phyloP scores from a whole-genome alignment of 1,140 invertebrate species.

The Penaeus chinensis region DNA sequence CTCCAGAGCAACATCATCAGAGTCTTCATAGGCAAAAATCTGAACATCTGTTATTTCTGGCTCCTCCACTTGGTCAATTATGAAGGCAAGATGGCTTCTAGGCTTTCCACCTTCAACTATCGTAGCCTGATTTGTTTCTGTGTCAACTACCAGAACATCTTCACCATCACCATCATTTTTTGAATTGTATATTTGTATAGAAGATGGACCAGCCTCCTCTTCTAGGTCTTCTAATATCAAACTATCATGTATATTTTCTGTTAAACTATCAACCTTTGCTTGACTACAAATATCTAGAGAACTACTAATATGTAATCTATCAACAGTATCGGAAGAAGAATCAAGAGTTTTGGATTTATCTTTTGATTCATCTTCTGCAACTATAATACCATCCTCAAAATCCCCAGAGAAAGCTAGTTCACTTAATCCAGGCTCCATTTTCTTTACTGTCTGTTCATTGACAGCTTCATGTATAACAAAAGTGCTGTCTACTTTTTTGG shows the following conservation, averaged over 20 bases:
- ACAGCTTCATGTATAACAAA: constrained; percentile 32
- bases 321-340: background rate
- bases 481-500: background rate
- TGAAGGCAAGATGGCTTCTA: constrained; percentile 53
- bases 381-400: background rate
- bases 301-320: background rate
- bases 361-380: background rate
- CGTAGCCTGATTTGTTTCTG: constrained; percentile 71
- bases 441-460: background rate
- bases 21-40: constrained; percentile 31
- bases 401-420: background rate
- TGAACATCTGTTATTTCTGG: constrained; percentile 21
- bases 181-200: constrained; percentile 57
- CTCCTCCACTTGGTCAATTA: constrained; percentile 37
- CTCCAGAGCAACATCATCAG: constrained; percentile 51
- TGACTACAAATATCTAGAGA: background rate
- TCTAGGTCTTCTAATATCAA: constrained; percentile 56
- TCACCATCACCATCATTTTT: constrained; percentile 68
- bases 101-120: constrained; percentile 68
- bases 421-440: background rate
- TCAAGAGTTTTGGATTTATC: constrained; percentile 4
- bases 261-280: background rate
- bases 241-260: constrained; percentile 46
- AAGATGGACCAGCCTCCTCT: constrained; percentile 38
- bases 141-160: constrained; percentile 71